Conservation (phyloP, 2,888 invertebrate species). For the Dusona sp. region DNA sequence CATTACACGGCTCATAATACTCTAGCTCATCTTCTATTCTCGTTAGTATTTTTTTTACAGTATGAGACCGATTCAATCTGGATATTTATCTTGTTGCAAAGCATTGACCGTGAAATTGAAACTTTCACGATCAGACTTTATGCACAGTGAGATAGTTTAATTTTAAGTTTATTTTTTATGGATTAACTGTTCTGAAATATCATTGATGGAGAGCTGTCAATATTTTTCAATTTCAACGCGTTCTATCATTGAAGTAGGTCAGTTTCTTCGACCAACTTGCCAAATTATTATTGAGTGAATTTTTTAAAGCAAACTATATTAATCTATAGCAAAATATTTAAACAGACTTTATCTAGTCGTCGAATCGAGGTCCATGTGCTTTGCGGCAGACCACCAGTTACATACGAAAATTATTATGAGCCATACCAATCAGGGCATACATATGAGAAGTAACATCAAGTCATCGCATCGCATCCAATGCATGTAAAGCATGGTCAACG, state of each 20-base stretch:
- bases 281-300: background rate
- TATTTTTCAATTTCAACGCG: background rate
- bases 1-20: slow-evolving; percentile 17
- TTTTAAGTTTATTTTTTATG: background rate
- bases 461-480: slow-evolving; percentile 14
- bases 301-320: background rate
- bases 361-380: background rate
- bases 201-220: background rate
- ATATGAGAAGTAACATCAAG: slow-evolving; percentile 19
- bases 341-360: background rate
- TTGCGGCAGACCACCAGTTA: background rate
- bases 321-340: background rate
- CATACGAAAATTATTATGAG: background rate
- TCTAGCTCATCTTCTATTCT: slow-evolving; percentile 31
- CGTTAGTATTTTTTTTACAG: slow-evolving; percentile 21
- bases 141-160: background rate
- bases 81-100: slow-evolving; percentile 38
- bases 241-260: background rate
- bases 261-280: background rate
- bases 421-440: background rate
- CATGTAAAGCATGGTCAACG: slow-evolving; percentile 28
- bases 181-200: background rate
- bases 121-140: slow-evolving; percentile 22
- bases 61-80: slow-evolving; percentile 36
- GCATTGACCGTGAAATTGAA: slow-evolving; percentile 39